Evolutionary conservation across 2,113 vertebrate genomes (phyloP).

Genomic region (Laticauda colubrina): DNA sequence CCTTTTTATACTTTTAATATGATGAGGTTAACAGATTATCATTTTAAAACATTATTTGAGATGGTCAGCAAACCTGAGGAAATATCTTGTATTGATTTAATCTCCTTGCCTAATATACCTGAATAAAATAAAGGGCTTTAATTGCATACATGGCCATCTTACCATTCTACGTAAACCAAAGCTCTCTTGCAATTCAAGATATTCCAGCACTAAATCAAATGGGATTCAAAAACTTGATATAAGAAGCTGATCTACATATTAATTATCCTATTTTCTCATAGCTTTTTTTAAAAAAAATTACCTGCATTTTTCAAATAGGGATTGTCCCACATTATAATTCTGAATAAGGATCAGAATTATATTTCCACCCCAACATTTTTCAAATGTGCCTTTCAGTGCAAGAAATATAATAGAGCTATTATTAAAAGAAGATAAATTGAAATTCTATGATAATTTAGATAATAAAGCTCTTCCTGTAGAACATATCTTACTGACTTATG

Average conservation of each 20-base stretch:
- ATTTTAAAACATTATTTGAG: neutral
- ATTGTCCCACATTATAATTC: neutral
- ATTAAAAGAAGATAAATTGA: neutral
- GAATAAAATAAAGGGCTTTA: neutral
- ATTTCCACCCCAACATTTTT: neutral
- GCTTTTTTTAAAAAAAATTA: neutral
- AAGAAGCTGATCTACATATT: neutral
- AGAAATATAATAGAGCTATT: neutral
- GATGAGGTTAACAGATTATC: neutral
- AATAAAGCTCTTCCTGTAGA: neutral
- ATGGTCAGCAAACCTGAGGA: neutral
- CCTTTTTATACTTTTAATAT: neutral
- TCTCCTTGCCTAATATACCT: neutral
- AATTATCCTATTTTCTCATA: neutral
- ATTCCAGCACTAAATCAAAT: neutral
- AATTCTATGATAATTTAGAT: neutral
- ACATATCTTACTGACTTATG: neutral
- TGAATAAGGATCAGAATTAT: neutral
- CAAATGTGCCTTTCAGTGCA: neutral
- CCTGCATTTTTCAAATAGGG: neutral
- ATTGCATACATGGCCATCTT: neutral
- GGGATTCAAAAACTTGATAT: neutral
- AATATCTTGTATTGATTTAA: neutral
- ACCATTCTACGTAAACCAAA: neutral
- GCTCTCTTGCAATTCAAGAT: neutral